Evolutionary conservation across 2,888 invertebrate genomes (phyloP).

Genomic region (Drepana falcataria): DNA sequence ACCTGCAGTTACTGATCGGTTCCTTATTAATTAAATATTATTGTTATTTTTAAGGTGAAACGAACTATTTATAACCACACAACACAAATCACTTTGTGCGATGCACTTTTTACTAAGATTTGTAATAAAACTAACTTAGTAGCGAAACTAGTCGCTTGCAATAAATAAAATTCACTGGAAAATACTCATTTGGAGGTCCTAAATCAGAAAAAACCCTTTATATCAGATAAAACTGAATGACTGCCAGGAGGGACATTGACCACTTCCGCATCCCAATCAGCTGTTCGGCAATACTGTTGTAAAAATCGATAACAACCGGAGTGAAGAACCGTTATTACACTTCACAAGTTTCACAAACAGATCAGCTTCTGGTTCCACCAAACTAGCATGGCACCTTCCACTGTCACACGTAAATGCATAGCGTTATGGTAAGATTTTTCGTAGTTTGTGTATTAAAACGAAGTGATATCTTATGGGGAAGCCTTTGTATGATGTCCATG

Average conservation of each 20-base stretch:
- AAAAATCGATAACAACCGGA: constrained; percentile 63
- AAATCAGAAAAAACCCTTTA: neutral
- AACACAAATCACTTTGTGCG: constrained; percentile 2
- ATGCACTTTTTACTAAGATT: no score
- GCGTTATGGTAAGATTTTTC: constrained; percentile 8
- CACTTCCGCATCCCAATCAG: constrained; percentile 61
- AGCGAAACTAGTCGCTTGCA: no score
- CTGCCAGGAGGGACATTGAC: constrained; percentile 17
- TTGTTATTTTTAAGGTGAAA: constrained; percentile 11
- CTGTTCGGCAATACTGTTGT: constrained; percentile 58
- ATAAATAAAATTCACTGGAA: no score
- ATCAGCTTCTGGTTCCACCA: constrained; percentile 43
- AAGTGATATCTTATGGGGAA: constrained; percentile 8
- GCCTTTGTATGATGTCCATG: constrained; percentile 19
- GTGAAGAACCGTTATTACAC: constrained; percentile 43
- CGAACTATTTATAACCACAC: constrained; percentile 5
- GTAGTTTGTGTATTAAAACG: constrained; percentile 13
- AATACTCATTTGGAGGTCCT: neutral
- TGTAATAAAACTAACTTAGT: no score
- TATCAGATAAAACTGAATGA: constrained; percentile 8
- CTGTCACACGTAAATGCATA: constrained; percentile 24
- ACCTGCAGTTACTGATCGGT: constrained; percentile 16
- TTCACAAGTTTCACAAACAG: constrained; percentile 52
- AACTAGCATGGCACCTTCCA: constrained; percentile 25
- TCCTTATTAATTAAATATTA: constrained; percentile 13